phyloP scores from a whole-genome alignment of 2,888 invertebrate species.

The Elmis aenea region DNA sequence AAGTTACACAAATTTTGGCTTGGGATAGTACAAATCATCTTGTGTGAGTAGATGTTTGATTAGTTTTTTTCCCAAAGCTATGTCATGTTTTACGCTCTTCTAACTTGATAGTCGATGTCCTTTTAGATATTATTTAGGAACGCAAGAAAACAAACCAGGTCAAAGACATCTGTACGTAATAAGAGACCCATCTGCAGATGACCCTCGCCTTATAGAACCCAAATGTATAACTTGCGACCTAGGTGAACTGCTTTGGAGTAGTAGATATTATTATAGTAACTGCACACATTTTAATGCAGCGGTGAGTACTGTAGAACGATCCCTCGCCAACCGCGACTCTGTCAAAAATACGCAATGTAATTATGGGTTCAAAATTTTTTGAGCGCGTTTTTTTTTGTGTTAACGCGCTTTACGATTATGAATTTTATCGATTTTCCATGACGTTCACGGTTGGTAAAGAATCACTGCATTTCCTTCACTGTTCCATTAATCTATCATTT shows the following conservation, averaged over 20 bases:
- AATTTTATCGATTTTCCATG: no score
- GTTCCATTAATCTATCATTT: no score
- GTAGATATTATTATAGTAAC: slow-evolving; percentile 74
- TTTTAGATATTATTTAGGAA: slow-evolving; percentile 56
- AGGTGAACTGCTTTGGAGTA: slow-evolving; percentile 70
- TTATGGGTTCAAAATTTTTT: no score
- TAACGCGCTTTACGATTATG: no score
- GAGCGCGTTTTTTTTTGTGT: no score
- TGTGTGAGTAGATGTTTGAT: slow-evolving; percentile 58
- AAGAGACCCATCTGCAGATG: slow-evolving; percentile 66
- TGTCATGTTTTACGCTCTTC: no score
- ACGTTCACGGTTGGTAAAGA: no score
- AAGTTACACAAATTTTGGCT: slow-evolving; percentile 74
- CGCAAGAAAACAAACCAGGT: slow-evolving; percentile 76
- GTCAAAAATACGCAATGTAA: no score
- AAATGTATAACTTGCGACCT: slow-evolving; percentile 84
- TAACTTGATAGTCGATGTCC: no score
- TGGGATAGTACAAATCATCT: slow-evolving; percentile 82
- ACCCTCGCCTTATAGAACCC: slow-evolving; percentile 64
- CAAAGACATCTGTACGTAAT: slow-evolving; percentile 86
- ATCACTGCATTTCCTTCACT: no score
- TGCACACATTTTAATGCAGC: slow-evolving; percentile 82
- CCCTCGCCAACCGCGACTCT: no score
- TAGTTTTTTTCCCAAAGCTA: no score
- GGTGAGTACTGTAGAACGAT: slow-evolving; percentile 51